phyloP scores from a whole-genome alignment of 2,797 vertebrate species.

The Myotis pilosus region DNA sequence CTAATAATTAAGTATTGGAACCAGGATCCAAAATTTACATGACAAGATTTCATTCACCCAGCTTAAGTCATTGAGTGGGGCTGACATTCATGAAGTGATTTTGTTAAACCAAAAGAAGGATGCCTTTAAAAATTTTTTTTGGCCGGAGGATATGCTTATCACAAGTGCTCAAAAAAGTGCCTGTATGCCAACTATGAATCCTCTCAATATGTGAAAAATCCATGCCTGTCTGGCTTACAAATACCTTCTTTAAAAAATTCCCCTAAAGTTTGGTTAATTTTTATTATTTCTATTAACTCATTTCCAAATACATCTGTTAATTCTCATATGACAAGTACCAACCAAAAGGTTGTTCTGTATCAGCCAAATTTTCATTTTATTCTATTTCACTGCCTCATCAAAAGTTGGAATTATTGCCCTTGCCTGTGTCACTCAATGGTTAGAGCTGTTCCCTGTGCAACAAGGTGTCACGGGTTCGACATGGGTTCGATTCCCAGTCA shows the following conservation, averaged over 20 bases:
- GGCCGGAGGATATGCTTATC: neutral
- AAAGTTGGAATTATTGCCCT: conserved; percentile 4
- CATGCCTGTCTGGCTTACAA: neutral
- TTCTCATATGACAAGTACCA: conserved; percentile 33
- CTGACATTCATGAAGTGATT: neutral
- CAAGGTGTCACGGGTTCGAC: too few relatives aligned
- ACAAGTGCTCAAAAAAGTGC: conserved; percentile 9
- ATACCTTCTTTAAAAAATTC: conserved; percentile 45
- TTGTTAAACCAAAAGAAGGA: neutral
- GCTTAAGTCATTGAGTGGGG: neutral
- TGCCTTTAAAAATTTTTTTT: neutral
- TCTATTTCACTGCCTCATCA: neutral
- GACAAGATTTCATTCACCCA: neutral
- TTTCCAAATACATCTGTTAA: conserved; percentile 33
- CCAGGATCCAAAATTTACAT: neutral
- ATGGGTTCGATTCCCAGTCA: too few relatives aligned
- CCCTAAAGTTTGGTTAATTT: neutral
- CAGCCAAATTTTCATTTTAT: conserved; percentile 40
- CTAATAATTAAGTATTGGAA: conserved; percentile 5
- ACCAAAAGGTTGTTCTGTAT: neutral
- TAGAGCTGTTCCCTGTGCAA: too few relatives aligned
- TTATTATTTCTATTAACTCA: conserved; percentile 26
- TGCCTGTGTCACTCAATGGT: too few relatives aligned
- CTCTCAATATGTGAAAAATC: neutral
- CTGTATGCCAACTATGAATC: conserved; percentile 4